Evolutionary conservation across 2,888 invertebrate species (phyloP).

Genomic region (Macaria notata): DNA sequence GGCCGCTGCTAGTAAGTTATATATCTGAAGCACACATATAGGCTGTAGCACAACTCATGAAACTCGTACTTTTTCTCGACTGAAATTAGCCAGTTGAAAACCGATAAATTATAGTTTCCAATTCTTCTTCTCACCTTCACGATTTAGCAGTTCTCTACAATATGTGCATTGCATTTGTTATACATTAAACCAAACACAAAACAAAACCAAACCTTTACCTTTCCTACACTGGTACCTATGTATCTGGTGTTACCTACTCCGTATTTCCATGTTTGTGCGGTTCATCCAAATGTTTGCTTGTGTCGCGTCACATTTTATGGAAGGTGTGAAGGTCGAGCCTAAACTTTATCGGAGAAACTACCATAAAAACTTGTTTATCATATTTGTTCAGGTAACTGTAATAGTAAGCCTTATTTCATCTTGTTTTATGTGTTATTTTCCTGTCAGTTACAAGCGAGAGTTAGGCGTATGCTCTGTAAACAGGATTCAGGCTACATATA

Average conservation of each 20-base stretch:
- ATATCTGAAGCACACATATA: too few species aligned
- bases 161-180: too few species aligned
- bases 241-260: not conserved
- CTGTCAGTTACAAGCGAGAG: not conserved
- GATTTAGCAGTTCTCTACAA: too few species aligned
- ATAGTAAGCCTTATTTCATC: constrained; percentile 1
- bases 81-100: too few species aligned
- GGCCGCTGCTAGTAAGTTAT: too few species aligned
- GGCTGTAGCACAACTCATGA: too few species aligned
- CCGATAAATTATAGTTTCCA: too few species aligned
- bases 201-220: too few species aligned
- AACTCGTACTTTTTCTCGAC: too few species aligned
- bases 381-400: constrained; percentile 11
- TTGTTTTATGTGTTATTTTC: constrained; percentile 6
- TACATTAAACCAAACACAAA: too few species aligned
- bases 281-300: constrained; percentile 15
- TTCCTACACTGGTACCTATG: not conserved
- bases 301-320: constrained; percentile 9
- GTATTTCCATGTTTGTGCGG: constrained; percentile 10
- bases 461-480: not conserved
- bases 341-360: constrained; percentile 11
- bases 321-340: constrained; percentile 11
- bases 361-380: constrained; percentile 15
- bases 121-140: too few species aligned
- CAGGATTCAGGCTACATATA: not conserved